Percentiles rank a stretch among this genome's conserved stretches.
These are phyloP conservation scores for Hesperia comma DNA, from an alignment of 2,888 invertebrate genomes.

Conservation along the genomic window DNA sequence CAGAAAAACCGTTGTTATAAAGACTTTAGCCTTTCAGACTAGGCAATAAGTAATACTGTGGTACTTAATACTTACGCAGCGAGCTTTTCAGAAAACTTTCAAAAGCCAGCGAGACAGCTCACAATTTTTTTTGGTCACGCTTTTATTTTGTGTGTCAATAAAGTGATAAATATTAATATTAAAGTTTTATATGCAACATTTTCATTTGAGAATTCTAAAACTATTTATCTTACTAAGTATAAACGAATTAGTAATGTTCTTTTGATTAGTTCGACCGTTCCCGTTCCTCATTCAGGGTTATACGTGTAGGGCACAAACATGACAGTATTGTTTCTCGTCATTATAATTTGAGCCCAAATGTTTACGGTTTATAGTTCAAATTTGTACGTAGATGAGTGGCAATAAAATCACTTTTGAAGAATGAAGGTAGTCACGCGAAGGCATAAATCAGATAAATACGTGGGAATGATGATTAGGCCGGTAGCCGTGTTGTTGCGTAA, in stretches of 20 bases:
- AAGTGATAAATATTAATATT: too few species aligned
- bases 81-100: too few species aligned
- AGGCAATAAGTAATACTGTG: too few species aligned
- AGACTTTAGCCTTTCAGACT: too few species aligned
- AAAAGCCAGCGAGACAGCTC: too few species aligned
- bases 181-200: neutral
- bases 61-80: too few species aligned
- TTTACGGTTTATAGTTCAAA: slow-evolving; percentile 53
- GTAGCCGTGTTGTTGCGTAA: slow-evolving; percentile 33
- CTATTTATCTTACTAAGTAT: slow-evolving; percentile 49
- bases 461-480: slow-evolving; percentile 60
- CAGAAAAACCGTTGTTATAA: too few species aligned
- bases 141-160: too few species aligned
- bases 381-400: slow-evolving; percentile 56
- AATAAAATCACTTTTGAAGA: slow-evolving; percentile 75
- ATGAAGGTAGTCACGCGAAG: slow-evolving; percentile 72
- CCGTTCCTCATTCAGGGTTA: slow-evolving; percentile 73
- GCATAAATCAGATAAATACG: slow-evolving; percentile 74
- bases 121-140: too few species aligned
- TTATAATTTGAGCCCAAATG: slow-evolving; percentile 56
- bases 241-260: slow-evolving; percentile 62
- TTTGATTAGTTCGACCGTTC: slow-evolving; percentile 72
- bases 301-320: slow-evolving; percentile 61
- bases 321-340: slow-evolving; percentile 57
- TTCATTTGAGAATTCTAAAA: slow-evolving; percentile 40